Conservation (phyloP, 2,797 vertebrate genomes). For the Dryobates pubescens region DNA sequence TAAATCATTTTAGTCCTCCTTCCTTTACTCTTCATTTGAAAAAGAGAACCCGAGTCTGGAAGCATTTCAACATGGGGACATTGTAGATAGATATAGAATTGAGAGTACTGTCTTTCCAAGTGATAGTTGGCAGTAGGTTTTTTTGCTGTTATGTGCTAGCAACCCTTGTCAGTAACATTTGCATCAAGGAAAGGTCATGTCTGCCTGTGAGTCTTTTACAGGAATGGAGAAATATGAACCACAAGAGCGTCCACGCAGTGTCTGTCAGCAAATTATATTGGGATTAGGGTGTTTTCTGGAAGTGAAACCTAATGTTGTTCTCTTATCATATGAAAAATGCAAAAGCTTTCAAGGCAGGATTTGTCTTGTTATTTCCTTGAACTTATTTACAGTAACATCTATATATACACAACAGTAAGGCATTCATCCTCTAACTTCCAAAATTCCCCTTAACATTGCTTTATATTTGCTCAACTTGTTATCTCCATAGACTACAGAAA, state of each 20-base stretch:
- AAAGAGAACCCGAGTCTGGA: not conserved
- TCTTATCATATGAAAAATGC: not conserved
- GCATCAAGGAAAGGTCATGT: not conserved
- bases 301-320: not conserved
- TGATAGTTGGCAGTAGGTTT: not conserved
- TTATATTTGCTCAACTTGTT: constrained; percentile 12
- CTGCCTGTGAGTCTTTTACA: not conserved
- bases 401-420: not conserved
- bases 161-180: not conserved
- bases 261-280: constrained; percentile 5
- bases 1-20: not conserved
- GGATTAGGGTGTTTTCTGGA: not conserved
- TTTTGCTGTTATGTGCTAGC: not conserved
- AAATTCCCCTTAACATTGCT: constrained; percentile 1
- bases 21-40: not conserved
- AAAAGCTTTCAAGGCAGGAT: constrained; percentile 16
- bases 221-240: not conserved
- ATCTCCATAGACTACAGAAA: constrained; percentile 6
- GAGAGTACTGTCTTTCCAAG: not conserved
- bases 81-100: not conserved
- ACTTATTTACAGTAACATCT: not conserved
- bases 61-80: not conserved
- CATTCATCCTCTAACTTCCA: not conserved
- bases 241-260: not conserved
- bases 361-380: constrained; percentile 16